Evolutionary conservation across 2,888 invertebrate species (phyloP).

Genomic region (Sceliomorpha sp.): DNA sequence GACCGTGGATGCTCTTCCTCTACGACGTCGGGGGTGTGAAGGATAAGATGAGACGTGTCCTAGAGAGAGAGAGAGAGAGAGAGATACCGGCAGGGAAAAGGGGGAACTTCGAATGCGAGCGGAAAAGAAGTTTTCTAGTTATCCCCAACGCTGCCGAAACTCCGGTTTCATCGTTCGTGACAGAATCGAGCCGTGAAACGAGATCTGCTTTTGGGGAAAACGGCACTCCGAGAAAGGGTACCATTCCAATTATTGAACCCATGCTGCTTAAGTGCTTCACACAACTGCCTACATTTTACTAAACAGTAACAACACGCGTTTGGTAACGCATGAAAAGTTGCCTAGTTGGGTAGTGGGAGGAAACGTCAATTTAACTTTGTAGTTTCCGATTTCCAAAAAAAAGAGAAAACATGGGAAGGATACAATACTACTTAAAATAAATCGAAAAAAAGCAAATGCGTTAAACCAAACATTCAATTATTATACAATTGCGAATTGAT

Average conservation of each 20-base stretch:
- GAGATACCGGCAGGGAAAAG: slow-evolving; percentile 46
- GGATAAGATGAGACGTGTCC: slow-evolving; percentile 59
- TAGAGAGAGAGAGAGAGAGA: slow-evolving; percentile 39
- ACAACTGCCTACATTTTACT: neutral
- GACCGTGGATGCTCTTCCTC: slow-evolving; percentile 80
- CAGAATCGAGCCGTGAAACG: slow-evolving; percentile 80
- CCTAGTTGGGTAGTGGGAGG: slow-evolving; percentile 1
- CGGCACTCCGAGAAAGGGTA: slow-evolving; percentile 56
- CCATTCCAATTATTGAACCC: slow-evolving; percentile 76
- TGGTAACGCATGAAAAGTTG: slow-evolving; percentile 30
- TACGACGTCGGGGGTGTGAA: slow-evolving; percentile 54
- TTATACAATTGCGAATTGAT: too few species aligned
- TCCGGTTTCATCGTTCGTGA: slow-evolving; percentile 69
- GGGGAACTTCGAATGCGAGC: slow-evolving; percentile 54
- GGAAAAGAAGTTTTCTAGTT: slow-evolving; percentile 79
- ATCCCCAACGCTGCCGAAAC: slow-evolving; percentile 71
- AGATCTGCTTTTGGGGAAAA: slow-evolving; percentile 69
- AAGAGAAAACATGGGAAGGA: slow-evolving; percentile 14
- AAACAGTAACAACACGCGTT: slow-evolving; percentile 33
- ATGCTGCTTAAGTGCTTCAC: slow-evolving; percentile 51
- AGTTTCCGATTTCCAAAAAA: slow-evolving; percentile 14
- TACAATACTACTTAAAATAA: slow-evolving; percentile 12
- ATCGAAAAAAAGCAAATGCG: too few species aligned
- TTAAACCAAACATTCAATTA: too few species aligned
- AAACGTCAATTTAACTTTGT: slow-evolving; percentile 45